A percentile compares a stretch with the other conserved stretches of the same genome.
These are phyloP conservation scores for Chymomyza costata DNA, from an alignment of 1,140 invertebrate species.

Conservation along the genomic window DNA sequence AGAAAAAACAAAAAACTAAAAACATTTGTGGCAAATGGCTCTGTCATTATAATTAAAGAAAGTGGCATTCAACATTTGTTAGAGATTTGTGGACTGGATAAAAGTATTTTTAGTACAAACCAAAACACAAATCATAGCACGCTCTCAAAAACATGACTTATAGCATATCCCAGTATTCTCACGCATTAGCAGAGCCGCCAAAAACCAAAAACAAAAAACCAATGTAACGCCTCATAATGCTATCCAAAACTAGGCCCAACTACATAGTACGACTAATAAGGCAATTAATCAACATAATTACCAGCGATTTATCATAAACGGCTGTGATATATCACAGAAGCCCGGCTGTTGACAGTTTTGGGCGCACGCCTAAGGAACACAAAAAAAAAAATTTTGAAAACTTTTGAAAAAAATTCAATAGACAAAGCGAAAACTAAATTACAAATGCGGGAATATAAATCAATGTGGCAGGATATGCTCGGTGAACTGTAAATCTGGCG, in stretches of 20 bases:
- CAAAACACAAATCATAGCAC: conserved; percentile 41
- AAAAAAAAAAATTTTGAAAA: conserved; percentile 34
- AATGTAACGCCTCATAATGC: too few relatives aligned
- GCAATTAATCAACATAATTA: conserved; percentile 74
- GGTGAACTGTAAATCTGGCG: conserved; percentile 39
- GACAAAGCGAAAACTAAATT: conserved; percentile 43
- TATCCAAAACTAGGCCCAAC: background rate
- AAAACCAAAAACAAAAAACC: too few relatives aligned
- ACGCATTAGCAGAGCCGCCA: conserved; percentile 17
- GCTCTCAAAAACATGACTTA: conserved; percentile 50
- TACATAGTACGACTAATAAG: conserved; percentile 62
- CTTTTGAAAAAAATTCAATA: conserved; percentile 22
- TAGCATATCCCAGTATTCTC: conserved; percentile 42
- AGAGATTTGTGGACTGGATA: too few relatives aligned
- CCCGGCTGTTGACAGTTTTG: conserved; percentile 55
- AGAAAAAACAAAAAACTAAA: conserved; percentile 52
- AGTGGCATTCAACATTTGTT: conserved; percentile 16
- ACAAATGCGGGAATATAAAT: conserved; percentile 59
- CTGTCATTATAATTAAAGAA: conserved; percentile 66
- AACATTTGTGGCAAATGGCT: conserved; percentile 65
- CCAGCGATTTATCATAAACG: conserved; percentile 69
- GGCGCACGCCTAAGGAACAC: conserved; percentile 30
- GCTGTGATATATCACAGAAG: conserved; percentile 20
- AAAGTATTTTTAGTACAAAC: conserved; percentile 11
- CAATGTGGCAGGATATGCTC: conserved; percentile 47